phyloP scores from a whole-genome alignment of 2,888 invertebrate genomes.

The Xylota sylvarum region DNA sequence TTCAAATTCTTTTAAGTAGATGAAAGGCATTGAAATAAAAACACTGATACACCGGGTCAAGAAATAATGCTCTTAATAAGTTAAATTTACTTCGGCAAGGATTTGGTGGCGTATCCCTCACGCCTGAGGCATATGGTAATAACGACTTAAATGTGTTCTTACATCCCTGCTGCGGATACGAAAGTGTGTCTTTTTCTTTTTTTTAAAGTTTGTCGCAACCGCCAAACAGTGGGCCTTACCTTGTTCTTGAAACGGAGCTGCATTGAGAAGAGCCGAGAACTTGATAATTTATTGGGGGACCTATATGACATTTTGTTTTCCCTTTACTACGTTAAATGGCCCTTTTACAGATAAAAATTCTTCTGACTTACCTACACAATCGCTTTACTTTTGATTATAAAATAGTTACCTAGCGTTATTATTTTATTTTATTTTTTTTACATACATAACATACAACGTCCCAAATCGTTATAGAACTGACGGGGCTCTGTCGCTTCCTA shows the following conservation, averaged over 20 bases:
- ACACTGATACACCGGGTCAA: constrained; percentile 18
- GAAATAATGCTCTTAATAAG: constrained; percentile 62
- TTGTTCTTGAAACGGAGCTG: constrained; percentile 66
- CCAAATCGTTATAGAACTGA: constrained; percentile 55
- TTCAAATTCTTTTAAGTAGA: constrained; percentile 60
- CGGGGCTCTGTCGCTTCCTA: constrained; percentile 59
- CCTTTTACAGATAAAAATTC: constrained; percentile 71
- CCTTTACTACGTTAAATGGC: constrained; percentile 74
- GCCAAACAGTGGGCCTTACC: constrained; percentile 72
- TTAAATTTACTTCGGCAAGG: constrained; percentile 19
- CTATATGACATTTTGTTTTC: constrained; percentile 83
- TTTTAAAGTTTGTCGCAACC: constrained; percentile 72
- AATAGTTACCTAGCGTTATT: constrained; percentile 62
- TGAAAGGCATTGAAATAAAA: constrained; percentile 61
- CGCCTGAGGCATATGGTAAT: constrained; percentile 64
- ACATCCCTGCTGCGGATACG: constrained; percentile 71
- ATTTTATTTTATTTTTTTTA: constrained; percentile 81
- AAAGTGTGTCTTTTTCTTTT: constrained; percentile 54
- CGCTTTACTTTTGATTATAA: constrained; percentile 75
- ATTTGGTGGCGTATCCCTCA: constrained; percentile 19
- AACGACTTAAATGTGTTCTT: constrained; percentile 71
- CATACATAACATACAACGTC: constrained; percentile 58
- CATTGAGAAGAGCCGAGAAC: constrained; percentile 77
- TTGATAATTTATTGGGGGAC: constrained; percentile 83
- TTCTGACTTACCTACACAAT: constrained; percentile 62